Evolutionary conservation across 2,797 vertebrate genomes (phyloP).

Genomic region (Bradypodion pumilum): DNA sequence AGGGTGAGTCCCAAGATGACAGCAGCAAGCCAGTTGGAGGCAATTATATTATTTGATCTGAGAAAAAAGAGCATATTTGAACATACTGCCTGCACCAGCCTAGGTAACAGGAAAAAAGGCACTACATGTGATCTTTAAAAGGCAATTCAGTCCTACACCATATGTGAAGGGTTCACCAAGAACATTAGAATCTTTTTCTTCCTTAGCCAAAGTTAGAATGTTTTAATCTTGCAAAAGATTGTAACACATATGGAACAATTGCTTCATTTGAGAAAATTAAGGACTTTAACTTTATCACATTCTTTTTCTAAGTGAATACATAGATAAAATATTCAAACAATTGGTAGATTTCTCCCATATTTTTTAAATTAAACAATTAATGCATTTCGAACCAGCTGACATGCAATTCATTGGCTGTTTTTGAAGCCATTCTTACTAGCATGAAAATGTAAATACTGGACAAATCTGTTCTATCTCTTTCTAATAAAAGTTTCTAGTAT

Average conservation of each 20-base stretch:
- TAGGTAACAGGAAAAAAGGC: conserved; percentile 24
- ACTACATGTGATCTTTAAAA: conserved; percentile 15
- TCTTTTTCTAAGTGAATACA: neutral
- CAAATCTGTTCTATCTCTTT: conserved; percentile 36
- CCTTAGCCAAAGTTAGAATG: conserved; percentile 35
- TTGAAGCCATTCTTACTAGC: neutral
- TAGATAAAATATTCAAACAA: conserved; percentile 45
- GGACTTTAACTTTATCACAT: conserved; percentile 40
- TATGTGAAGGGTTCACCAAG: neutral
- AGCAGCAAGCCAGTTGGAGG: conserved; percentile 45
- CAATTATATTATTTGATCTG: conserved; percentile 55
- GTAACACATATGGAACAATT: conserved; percentile 55
- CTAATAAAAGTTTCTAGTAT: conserved; percentile 24
- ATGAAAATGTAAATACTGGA: conserved; percentile 11
- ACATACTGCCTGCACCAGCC: conserved; percentile 22
- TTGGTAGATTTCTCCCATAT: too few relatives aligned
- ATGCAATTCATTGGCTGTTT: conserved; percentile 35
- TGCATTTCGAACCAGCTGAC: neutral
- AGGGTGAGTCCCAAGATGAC: conserved; percentile 29
- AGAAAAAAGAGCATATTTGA: conserved; percentile 57
- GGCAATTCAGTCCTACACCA: conserved; percentile 29
- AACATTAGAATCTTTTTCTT: neutral
- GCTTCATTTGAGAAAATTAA: conserved; percentile 50
- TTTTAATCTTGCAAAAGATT: conserved; percentile 45
- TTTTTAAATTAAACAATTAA: conserved; percentile 39